A percentile compares a stretch with the other conserved stretches of the same genome.
phyloP scores from a whole-genome alignment of 2,113 vertebrate genomes.

The Rutilus rutilus region DNA sequence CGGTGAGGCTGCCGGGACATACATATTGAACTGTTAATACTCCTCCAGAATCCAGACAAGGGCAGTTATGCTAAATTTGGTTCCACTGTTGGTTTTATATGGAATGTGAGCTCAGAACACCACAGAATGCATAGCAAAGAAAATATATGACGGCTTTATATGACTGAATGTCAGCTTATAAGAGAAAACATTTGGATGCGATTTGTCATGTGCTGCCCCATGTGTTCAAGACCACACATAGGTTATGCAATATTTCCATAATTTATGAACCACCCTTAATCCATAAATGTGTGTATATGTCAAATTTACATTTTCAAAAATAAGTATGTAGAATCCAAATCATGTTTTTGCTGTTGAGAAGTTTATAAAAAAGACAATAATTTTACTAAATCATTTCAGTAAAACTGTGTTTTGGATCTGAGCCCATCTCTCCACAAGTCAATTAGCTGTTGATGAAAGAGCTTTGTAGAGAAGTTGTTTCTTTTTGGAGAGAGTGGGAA shows the following conservation, averaged over 20 bases:
- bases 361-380: neutral
- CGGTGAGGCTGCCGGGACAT: slow-evolving; percentile 41
- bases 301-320: neutral
- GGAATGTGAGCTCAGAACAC: neutral
- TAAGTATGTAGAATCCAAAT: neutral
- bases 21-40: slow-evolving; percentile 30
- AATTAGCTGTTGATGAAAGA: slow-evolving; percentile 19
- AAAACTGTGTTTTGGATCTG: neutral
- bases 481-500: neutral
- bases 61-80: slow-evolving; percentile 29
- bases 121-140: neutral
- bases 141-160: neutral
- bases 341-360: neutral
- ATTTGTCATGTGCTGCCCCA: neutral
- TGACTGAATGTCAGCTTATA: neutral
- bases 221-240: neutral
- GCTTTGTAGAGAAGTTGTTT: neutral
- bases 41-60: slow-evolving; percentile 28
- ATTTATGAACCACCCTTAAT: neutral
- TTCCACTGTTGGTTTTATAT: slow-evolving; percentile 18
- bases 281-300: neutral
- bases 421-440: neutral
- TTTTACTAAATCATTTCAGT: neutral
- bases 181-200: neutral
- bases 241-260: neutral